Conservation (phyloP, 2,113 vertebrate species). For the Carettochelys insculpta region DNA sequence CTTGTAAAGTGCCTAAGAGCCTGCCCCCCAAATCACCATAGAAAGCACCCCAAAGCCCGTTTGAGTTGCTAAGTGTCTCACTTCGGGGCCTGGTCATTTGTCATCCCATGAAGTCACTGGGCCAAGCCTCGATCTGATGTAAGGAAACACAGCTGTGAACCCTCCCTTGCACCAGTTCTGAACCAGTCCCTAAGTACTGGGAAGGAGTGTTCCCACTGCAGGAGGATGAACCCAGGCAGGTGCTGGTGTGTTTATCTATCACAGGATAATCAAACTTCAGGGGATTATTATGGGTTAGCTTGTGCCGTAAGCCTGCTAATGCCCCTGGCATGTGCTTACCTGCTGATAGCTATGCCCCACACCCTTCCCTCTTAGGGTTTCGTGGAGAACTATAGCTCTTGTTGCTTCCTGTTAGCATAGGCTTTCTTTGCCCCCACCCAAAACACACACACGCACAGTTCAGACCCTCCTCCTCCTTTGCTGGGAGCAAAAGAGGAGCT, state of each 20-base stretch:
- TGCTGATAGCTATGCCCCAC: conserved; percentile 63
- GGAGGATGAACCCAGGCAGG: background rate
- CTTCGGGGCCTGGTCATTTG: background rate
- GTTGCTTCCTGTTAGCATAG: conserved; percentile 8
- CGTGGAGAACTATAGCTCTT: conserved; percentile 26
- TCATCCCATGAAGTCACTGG: background rate
- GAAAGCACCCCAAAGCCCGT: background rate
- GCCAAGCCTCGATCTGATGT: background rate
- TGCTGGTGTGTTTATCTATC: conserved; percentile 38
- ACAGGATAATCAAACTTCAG: conserved; percentile 70
- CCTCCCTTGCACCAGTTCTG: background rate
- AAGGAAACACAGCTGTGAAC: background rate
- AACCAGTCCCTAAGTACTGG: conserved; percentile 11
- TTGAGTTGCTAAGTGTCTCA: background rate
- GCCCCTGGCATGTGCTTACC: conserved; percentile 66
- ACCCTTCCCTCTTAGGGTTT: conserved; percentile 39
- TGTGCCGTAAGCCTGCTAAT: conserved; percentile 65
- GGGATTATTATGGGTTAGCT: conserved; percentile 61
- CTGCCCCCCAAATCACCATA: background rate
- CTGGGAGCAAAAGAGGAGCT: background rate
- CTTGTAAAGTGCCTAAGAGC: rapidly evolving
- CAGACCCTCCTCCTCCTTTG: background rate
- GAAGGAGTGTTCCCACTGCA: background rate
- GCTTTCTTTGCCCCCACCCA: background rate
- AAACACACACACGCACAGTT: too few relatives aligned